Base-by-base conservation (phyloP, 2,888 invertebrate genomes). In the Chalcosyrphus nemorum region DNA sequence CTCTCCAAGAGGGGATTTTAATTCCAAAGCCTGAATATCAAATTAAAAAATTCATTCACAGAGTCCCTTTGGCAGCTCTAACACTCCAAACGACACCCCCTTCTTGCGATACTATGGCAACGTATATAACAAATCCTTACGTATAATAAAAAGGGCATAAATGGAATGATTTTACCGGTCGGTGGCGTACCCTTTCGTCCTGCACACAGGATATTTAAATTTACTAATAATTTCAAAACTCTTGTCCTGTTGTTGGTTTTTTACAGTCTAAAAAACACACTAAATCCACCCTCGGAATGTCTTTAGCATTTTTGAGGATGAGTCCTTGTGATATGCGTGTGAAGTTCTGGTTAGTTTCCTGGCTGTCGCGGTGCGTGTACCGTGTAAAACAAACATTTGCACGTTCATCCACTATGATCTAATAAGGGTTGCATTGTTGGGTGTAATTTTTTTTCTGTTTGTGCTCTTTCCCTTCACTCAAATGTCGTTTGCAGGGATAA, bases 141-240 rank as follows among this genome's bases (percentile, higher is more conserved):
- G 82, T 72, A 72, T 78, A 78, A 78, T 82, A 74, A 82, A 78
- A n/a, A 77, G 54, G 82, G 68, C 66, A 78, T 82, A 78, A 82
- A 82, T 71, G 72, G 72, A 63, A 82, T 78, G 68, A 78, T 82
- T 82, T 78, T 68, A 50, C 68, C 72, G 82, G 82, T 72, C 59
- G 81, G 52, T 66, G 52, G 59, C 59, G 11, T 27, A 43, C 24
- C 56, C 45, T 61, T 47, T 71, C 43, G 41, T 66, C 54, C 63
- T 57, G 43, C 4, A 24, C 7, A 17, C 63, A 70, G 81, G 81
- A 81, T 75, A 84, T 84, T 84, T 74, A 84, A 84, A 75, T 75
- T 84, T 70, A 65, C 80, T 75, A 84, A 84, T 84, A 84, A 80
- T 84, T 84, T 65, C 52, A 75, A 84, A 84, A 70, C 52, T 74